Evolutionary conservation across 2,888 invertebrate species (phyloP), one percentile per base, ranked within the genome.

Genomic region (Serripes groenlandicus): DNA sequence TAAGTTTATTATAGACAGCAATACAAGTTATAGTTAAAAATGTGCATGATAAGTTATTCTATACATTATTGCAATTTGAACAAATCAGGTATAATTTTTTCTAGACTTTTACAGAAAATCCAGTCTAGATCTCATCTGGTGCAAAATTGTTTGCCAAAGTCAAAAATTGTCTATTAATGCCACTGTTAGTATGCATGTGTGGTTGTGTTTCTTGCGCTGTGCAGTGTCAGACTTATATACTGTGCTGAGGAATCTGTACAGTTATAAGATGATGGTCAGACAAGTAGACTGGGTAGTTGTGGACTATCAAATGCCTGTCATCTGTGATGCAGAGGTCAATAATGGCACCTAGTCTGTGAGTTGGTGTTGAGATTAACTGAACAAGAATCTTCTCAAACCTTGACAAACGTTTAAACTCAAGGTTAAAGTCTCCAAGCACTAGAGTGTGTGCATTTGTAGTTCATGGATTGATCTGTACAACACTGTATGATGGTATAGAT

Each of bases 201-300:
- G n/a, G n/a, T n/a, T n/a, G n/a, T n/a, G n/a, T n/a, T n/a, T n/a
- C n/a, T n/a, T n/a, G n/a, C n/a, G n/a, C n/a, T n/a, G n/a, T n/a
- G n/a, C n/a, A n/a, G 60, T 60, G 3, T 26, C 26, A 60, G 60
- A 60, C 60, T 15, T 30, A 30, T 15, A 60, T 60, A 26, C 15
- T 60, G 60, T 60, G 21, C 7, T 23, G 60, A 28, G 60, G 60
- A 18, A 60, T 60, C 26, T 60, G 60, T 18, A 60, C 28, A 28
- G 60, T 60, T 26, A 60, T 60, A 28, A 60, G 60, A 60, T 60
- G 60, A n/a, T n/a, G n/a, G 26, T 60, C 60, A 5, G 60, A 60
- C 26, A 60, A 60, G 60, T 60, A 60, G 7, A 60, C 60, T 60
- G 60, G 60, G 60, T 60, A 60, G 60, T 60, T 60, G 18, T 60